These are phyloP conservation scores for Quadroppia sp. DNA, from an alignment of 2,888 invertebrate species.

Conservation along the genomic window DNA sequence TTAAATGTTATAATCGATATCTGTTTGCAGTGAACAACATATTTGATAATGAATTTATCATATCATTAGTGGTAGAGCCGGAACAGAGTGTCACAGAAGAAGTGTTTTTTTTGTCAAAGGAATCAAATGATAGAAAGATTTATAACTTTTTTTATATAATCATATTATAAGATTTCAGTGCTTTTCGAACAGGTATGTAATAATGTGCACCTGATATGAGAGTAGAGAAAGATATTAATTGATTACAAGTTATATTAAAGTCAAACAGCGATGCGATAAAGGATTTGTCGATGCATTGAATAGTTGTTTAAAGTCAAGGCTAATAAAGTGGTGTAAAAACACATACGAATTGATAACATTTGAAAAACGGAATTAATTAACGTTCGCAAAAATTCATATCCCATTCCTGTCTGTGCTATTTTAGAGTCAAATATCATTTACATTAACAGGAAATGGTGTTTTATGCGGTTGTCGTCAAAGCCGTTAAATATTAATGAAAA, in stretches of 20 bases:
- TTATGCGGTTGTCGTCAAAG: constrained; percentile 20
- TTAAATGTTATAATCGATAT: too few species aligned
- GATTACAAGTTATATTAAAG: neutral
- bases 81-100: neutral
- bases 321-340: neutral
- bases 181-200: neutral
- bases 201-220: neutral
- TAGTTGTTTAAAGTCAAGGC: constrained; percentile 33
- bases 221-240: neutral
- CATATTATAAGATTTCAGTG: neutral
- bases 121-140: neutral
- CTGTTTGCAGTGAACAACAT: neutral
- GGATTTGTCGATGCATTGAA: neutral
- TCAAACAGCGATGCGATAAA: neutral
- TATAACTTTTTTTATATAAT: neutral
- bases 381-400: constrained; percentile 2
- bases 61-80: constrained; percentile 2
- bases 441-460: neutral
- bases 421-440: neutral
- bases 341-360: neutral
- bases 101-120: neutral
- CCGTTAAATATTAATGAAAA: constrained; percentile 13
- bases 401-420: constrained; percentile 8
- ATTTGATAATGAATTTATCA: neutral
- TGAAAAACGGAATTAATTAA: constrained; percentile 30